Percentiles rank a stretch among this genome's conserved stretches.
Evolutionary conservation across 2,113 vertebrate species (phyloP).

Genomic region (Patagioenas fasciata): DNA sequence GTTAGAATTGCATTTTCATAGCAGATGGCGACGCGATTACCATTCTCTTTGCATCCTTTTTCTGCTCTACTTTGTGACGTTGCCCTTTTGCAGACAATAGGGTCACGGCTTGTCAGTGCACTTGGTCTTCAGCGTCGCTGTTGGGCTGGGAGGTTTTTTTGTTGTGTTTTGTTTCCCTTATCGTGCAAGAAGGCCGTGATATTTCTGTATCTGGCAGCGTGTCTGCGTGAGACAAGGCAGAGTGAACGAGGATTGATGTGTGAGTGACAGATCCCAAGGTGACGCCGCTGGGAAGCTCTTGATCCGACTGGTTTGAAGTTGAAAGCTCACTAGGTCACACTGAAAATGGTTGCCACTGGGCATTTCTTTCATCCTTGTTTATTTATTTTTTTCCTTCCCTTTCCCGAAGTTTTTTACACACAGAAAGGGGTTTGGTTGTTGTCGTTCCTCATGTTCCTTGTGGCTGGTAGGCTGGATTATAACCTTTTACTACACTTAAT

Average conservation of each 20-base stretch:
- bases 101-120: background rate
- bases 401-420: slow-evolving; percentile 22
- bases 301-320: slow-evolving; percentile 79
- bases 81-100: slow-evolving; percentile 15
- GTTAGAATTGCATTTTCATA: background rate
- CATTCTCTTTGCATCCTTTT: background rate
- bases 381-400: slow-evolving; percentile 33
- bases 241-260: slow-evolving; percentile 46
- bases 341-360: slow-evolving; percentile 76
- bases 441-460: background rate
- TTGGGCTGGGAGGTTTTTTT: background rate
- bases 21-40: slow-evolving; percentile 5
- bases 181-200: background rate
- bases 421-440: background rate
- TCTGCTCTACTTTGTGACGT: background rate
- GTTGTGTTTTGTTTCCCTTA: background rate
- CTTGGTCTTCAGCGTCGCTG: background rate
- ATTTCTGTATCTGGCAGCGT: slow-evolving; percentile 36
- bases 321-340: slow-evolving; percentile 75
- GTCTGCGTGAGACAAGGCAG: slow-evolving; percentile 51
- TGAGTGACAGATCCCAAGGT: slow-evolving; percentile 71
- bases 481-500: background rate
- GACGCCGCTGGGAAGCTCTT: slow-evolving; percentile 74
- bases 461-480: background rate
- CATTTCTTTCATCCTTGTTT: slow-evolving; percentile 81